Evolutionary conservation across 2,113 vertebrate genomes (phyloP).

Genomic region (Pachypanchax playfairii): DNA sequence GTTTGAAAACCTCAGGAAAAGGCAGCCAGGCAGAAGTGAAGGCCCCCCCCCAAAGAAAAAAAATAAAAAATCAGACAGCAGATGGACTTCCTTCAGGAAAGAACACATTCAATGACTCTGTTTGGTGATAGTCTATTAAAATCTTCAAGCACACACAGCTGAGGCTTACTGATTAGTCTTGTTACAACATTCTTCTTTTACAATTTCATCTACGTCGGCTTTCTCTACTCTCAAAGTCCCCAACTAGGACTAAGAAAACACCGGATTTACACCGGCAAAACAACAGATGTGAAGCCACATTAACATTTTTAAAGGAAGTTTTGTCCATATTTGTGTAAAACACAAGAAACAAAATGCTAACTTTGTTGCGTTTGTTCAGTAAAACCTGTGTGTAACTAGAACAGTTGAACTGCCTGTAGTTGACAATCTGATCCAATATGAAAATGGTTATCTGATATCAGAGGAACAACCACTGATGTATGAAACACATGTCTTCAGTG

Average conservation of each 20-base stretch:
- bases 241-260: neutral
- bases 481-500: no score
- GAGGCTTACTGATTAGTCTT: neutral
- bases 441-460: no score
- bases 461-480: no score
- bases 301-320: neutral
- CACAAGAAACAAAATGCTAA: neutral
- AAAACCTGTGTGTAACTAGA: neutral
- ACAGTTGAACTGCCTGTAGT: no score
- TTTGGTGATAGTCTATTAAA: neutral
- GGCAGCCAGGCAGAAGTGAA: conserved; percentile 13
- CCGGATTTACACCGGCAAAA: neutral
- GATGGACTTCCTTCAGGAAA: conserved; percentile 5
- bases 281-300: neutral
- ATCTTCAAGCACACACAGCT: neutral
- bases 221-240: neutral
- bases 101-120: neutral
- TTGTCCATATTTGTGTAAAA: neutral
- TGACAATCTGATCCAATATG: no score
- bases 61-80: neutral
- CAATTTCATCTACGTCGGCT: neutral
- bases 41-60: no score
- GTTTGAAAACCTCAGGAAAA: conserved; percentile 35
- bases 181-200: neutral
- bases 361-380: neutral